These are phyloP conservation scores for Okapia johnstoni DNA, from an alignment of 2,113 vertebrate genomes.

Conservation along the genomic window DNA sequence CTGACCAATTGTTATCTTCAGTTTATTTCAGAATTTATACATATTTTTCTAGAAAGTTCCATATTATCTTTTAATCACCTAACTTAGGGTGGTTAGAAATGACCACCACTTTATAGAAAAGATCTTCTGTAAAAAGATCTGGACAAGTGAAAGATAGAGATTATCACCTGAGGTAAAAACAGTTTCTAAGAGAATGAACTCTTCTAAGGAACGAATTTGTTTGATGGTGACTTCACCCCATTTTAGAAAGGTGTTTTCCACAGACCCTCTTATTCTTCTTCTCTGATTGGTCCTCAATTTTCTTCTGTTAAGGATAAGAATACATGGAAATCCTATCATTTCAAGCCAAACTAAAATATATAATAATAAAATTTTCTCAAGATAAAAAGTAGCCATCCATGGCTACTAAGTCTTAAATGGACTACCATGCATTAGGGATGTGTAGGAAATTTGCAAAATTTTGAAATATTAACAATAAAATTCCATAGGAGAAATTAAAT, in stretches of 20 bases:
- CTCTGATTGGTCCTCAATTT: neutral
- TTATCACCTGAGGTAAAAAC: neutral
- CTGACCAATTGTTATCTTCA: neutral
- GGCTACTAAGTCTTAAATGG: neutral
- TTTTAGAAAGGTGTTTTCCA: neutral
- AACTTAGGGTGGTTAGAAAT: neutral
- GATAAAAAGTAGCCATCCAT: neutral
- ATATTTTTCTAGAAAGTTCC: neutral
- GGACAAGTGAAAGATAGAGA: neutral
- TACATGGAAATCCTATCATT: neutral
- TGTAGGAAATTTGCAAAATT: neutral
- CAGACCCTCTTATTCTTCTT: neutral
- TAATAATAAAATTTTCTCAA: neutral
- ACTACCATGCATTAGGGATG: neutral
- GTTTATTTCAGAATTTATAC: neutral
- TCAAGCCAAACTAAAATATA: neutral
- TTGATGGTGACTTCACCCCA: neutral
- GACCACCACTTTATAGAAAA: neutral
- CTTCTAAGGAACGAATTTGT: neutral
- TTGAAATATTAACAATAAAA: neutral
- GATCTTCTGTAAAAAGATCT: neutral
- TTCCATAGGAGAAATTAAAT: neutral
- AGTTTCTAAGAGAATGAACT: neutral
- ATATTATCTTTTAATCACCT: neutral
- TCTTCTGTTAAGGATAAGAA: neutral